These are phyloP conservation scores for Astur gentilis DNA, from an alignment of 2,113 vertebrate species.

Conservation along the genomic window DNA sequence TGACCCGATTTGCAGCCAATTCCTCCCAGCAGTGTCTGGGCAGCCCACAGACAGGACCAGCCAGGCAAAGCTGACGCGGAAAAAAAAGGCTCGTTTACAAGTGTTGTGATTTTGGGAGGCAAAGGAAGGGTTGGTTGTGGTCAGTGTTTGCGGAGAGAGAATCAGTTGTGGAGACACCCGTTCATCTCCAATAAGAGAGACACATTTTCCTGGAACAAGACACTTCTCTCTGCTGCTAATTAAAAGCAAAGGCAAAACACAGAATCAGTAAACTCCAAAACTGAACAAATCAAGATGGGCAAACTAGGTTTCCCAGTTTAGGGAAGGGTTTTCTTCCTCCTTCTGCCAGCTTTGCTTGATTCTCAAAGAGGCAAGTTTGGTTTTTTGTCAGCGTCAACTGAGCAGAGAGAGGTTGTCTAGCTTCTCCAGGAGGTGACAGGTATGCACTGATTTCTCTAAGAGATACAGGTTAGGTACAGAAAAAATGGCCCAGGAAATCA, in stretches of 20 bases:
- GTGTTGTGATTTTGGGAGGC: background rate
- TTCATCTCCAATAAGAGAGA: background rate
- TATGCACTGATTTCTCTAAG: background rate
- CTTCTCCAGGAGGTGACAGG: background rate
- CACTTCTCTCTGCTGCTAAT: background rate
- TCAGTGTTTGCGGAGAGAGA: background rate
- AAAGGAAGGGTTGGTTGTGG: background rate
- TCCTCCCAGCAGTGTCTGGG: background rate
- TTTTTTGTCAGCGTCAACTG: background rate
- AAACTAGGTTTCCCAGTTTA: background rate
- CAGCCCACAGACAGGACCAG: rapidly evolving
- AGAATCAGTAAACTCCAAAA: background rate
- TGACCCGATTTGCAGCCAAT: background rate
- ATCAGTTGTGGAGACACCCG: background rate
- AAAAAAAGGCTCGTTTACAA: background rate
- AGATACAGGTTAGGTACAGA: background rate
- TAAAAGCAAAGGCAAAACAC: background rate
- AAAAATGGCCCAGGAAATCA: background rate
- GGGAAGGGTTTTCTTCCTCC: background rate
- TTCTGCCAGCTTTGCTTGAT: background rate
- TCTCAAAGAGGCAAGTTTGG: background rate
- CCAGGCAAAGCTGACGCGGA: background rate
- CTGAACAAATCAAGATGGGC: background rate
- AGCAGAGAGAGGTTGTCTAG: background rate
- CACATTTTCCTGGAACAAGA: background rate